Base-by-base conservation (phyloP, 2,888 invertebrate genomes). In the Trissolcus brochymenae region DNA sequence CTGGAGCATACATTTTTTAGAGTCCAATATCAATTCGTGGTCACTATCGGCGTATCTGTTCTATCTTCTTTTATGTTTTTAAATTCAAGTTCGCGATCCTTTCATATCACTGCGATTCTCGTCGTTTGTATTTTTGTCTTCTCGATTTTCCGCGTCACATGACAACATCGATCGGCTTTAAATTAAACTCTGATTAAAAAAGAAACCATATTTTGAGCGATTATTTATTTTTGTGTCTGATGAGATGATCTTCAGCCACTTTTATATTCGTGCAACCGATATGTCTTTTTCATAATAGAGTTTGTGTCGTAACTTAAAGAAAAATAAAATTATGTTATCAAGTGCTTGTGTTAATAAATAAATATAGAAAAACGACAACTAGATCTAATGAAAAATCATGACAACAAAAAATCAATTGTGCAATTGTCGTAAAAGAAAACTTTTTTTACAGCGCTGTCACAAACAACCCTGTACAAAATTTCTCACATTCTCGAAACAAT, bases 1-100 rank as follows among this genome's bases (percentile, higher is more conserved):
- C 56, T 67, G 56, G 41, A 56, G 65, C 56, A 49, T 56, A 57
- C 53, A 13, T 50, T 67, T 74, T 57, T 41, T 56, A 56, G 50
- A 29, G 17, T 60, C 29, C 62, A 41, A 35, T 49, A 74, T 62
- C 57, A 67, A 74, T 74, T 67, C 51, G 62, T 62, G 55, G 66
- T 73, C 72, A 65, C 60, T 65, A 54, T 72, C 60, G 72, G 53
- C 50, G 64, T 51, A 51, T 19, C 19, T 19, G 19, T 19, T 19
- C 57, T 53, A 68, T 49, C 49, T 68, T 61, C 55, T 49, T 40
- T 54, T 55, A 64, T 29, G 43, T 71, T 35, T 35, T 11, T 13
- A 7, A 25, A 25, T 25, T 64, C 54, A 46, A 54, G 46, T 54
- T 54, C 62, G 54, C 43, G 41, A 54, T 56, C 29, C 41, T 56